Conservation (phyloP, 2,113 vertebrate genomes). For the Bambusicola thoracicus region DNA sequence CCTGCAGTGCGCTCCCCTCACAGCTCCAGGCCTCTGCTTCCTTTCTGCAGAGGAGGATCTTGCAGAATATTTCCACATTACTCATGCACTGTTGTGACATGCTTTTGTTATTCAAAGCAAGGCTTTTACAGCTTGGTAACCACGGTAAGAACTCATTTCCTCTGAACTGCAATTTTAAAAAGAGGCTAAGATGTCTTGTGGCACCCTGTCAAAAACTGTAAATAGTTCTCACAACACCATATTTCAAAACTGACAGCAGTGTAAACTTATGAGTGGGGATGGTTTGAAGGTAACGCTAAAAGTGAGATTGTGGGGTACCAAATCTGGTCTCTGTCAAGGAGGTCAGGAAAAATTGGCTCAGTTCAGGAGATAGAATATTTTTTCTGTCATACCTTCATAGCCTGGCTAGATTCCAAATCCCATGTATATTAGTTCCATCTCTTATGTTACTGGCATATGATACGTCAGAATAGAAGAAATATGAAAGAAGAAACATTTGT, state of each 20-base stretch:
- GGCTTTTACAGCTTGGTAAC: not conserved
- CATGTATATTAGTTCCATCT: not conserved
- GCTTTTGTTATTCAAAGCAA: constrained; percentile 8
- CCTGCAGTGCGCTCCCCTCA: not conserved
- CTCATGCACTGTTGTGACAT: not conserved
- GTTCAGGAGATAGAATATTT: constrained; percentile 12
- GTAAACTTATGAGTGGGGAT: not conserved
- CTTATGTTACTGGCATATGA: not conserved
- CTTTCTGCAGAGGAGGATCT: not conserved
- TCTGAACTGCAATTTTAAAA: constrained; percentile 35
- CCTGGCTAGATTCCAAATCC: not conserved
- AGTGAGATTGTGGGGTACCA: not conserved
- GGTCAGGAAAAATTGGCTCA: constrained; percentile 15
- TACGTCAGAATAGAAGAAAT: not conserved
- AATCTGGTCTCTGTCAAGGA: not conserved
- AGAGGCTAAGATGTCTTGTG: not conserved
- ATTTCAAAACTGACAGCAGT: not conserved
- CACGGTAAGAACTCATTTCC: constrained; percentile 7
- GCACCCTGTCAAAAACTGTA: constrained; percentile 24
- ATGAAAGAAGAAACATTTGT: not conserved
- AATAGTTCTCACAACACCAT: not conserved
- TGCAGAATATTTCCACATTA: not conserved
- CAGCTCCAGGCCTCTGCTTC: not conserved
- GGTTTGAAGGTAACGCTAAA: not conserved
- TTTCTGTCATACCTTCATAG: not conserved